Conservation (phyloP, 1,140 invertebrate species). For the Drosophila tsacasi region DNA sequence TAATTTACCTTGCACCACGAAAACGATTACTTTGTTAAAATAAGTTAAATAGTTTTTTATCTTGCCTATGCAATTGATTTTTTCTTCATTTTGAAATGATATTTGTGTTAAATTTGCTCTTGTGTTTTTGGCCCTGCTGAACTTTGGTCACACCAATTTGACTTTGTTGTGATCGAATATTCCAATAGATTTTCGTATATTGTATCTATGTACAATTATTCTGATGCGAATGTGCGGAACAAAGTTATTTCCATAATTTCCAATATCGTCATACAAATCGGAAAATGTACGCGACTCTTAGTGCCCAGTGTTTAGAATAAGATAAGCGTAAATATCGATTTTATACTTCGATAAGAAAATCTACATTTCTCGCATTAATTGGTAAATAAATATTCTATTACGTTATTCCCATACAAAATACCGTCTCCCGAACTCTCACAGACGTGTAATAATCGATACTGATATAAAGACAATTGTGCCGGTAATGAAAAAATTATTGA, state of each 20-base stretch:
- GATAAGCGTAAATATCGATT: constrained; percentile 18
- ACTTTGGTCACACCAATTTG: constrained; percentile 23
- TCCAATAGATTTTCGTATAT: constrained; percentile 47
- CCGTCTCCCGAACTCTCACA: background rate
- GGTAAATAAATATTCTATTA: constrained; percentile 49
- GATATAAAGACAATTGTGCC: constrained; percentile 20
- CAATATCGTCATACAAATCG: constrained; percentile 9
- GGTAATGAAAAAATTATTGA: constrained; percentile 36
- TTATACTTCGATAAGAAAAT: constrained; percentile 14
- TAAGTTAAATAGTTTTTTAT: too few species aligned
- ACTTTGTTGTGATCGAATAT: constrained; percentile 47
- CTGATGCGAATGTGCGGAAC: constrained; percentile 29
- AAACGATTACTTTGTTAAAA: background rate
- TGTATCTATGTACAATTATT: constrained; percentile 46
- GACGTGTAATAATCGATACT: constrained; percentile 21
- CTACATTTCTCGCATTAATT: constrained; percentile 19
- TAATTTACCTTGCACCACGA: background rate
- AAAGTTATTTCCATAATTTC: constrained; percentile 14
- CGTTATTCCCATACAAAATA: constrained; percentile 15
- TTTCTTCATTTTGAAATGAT: background rate
- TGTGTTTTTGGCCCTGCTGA: background rate
- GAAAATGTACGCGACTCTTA: constrained; percentile 28
- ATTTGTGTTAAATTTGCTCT: background rate
- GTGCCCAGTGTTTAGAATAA: constrained; percentile 45
- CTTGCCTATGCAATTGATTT: too few species aligned